Base-by-base conservation (phyloP, 2,797 vertebrate species). In the Microchirus variegatus region DNA sequence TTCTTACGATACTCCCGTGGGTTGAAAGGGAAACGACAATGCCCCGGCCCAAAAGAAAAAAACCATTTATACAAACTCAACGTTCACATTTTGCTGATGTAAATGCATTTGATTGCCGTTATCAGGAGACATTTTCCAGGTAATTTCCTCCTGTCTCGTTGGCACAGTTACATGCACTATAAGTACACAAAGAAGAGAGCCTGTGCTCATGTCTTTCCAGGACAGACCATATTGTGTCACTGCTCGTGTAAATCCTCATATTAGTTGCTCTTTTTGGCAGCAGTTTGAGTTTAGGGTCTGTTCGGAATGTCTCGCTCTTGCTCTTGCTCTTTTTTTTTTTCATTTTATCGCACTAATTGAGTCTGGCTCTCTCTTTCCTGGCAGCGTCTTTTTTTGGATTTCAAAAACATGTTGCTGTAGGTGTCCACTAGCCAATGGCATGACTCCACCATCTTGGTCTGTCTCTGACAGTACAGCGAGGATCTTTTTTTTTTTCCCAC, bases 241-340 rank as follows among this genome's bases (percentile, higher is more conserved):
- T 54, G 38, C 43, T 52, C 80, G 67, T 60, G 59, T 51, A 48
- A 75, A 58, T 66, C 66, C 51, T 74, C 57, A 45, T 40, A 61
- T 77, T 60, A 71, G 51, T 74, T 68, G 46, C 65, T 67, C 35
- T 37, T 68, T 67, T 43, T 84, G 80, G 74, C 74, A 72, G 55
- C 37, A 4, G n/a, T 13, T 26, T 68, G 67, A 35, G 31, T 58
- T 73, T 73, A 58, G 47, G 53, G 65, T 60, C 54, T 69, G 53
- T 61, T 76, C 77, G 53, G 61, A 78, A 69, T 60, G 48, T 80
- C 75, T 85, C 75, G 53, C 65, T n/a, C n/a, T n/a, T n/a, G n/a
- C n/a, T n/a, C n/a, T 77, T 83, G 83, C 84, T 89, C 89, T 86
- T 88, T 89, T n/a, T 89, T 87, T 86, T 88, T 89, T 89, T 87